Conservation (phyloP, 2,797 vertebrate species). For the Trachops cirrhosus region DNA sequence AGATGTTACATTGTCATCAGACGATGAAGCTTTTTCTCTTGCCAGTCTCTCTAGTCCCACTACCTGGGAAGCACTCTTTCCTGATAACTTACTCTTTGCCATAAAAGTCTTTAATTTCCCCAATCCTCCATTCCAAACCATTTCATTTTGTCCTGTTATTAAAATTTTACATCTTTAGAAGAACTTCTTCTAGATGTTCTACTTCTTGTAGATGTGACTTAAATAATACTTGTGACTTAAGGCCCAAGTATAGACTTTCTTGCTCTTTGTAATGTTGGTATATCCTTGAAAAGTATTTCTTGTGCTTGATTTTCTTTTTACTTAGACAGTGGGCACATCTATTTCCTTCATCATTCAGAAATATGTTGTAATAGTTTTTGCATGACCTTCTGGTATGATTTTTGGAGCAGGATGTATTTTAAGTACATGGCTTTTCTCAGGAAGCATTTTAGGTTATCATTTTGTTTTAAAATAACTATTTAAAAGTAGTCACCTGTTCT, state of each 20-base stretch:
- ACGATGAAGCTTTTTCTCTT: background rate
- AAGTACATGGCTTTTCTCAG: background rate
- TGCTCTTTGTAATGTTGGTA: background rate
- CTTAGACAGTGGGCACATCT: background rate
- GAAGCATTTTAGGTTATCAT: background rate
- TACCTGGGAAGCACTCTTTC: background rate
- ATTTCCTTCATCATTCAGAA: background rate
- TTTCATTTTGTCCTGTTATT: background rate
- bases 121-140: background rate
- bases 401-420: background rate
- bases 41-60: background rate
- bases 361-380: background rate
- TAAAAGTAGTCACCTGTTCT: background rate
- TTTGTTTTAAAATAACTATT: constrained; percentile 30
- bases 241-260: background rate
- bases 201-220: background rate
- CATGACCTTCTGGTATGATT: background rate
- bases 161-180: background rate
- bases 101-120: background rate
- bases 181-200: background rate
- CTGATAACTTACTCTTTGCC: background rate
- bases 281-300: background rate
- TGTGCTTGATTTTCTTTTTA: background rate
- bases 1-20: background rate
- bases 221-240: background rate